Conservation (phyloP, 2,888 invertebrate genomes). For the Pheosia gnoma region DNA sequence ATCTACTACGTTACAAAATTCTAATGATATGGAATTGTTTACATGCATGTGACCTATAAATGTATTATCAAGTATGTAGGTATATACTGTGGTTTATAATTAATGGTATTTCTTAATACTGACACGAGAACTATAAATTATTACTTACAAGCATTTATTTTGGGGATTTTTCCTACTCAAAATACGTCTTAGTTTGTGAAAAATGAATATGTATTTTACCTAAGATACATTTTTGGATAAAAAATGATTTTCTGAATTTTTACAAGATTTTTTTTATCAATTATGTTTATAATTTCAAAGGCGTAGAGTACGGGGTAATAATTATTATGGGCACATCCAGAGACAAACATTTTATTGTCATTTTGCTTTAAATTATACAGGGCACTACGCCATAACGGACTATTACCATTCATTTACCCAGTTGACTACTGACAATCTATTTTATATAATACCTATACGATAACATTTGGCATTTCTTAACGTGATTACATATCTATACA, state of each 20-base stretch:
- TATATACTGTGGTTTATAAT: neutral
- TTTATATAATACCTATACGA: no score
- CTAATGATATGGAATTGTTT: conserved; percentile 41
- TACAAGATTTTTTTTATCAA: no score
- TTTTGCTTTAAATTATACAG: conserved; percentile 22
- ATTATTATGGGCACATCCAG: neutral
- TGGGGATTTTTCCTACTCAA: no score
- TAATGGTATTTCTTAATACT: no score
- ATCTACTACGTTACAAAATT: conserved; percentile 18
- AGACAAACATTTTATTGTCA: conserved; percentile 49
- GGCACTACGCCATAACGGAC: conserved; percentile 8
- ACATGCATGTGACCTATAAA: conserved; percentile 4
- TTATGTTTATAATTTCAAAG: neutral
- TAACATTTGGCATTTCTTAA: no score
- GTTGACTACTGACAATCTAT: neutral
- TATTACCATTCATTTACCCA: conserved; percentile 2
- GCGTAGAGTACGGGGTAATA: neutral
- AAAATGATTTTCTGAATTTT: neutral
- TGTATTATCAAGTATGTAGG: neutral
- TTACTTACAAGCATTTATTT: no score
- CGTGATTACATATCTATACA: no score
- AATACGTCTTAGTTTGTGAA: no score
- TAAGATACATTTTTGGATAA: no score
- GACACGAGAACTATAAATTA: no score
- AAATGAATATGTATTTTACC: no score